Evolutionary conservation across 2,888 invertebrate genomes (phyloP), one percentile per base, ranked within the genome.

Genomic region (Pollenia griseotomentosa): DNA sequence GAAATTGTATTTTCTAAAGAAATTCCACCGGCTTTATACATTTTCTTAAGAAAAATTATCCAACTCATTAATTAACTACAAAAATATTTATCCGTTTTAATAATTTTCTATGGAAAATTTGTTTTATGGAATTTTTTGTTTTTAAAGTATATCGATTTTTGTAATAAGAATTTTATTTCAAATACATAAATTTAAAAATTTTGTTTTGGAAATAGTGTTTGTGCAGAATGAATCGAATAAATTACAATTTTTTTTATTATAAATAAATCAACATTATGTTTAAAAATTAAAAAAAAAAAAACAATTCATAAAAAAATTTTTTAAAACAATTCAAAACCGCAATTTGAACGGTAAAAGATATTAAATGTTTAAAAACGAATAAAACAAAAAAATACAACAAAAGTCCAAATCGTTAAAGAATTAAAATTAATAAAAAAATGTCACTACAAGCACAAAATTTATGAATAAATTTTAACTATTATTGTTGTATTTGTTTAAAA

Each of bases 301-400:
- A 23, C 42, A 57, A 57, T 71, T 71, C 71, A 57, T 23, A 23
- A 71, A 44, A 44, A 51, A 68, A 57, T 5, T 19, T n/a, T 40
- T 46, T 11, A 5, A 40, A 63, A 75, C 75, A 88, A 88, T 63
- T 78, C 71, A 74, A 85, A 89, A 83, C 88, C 89, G 89, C 89
- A 89, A 89, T 91, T 90, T 89, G 87, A 91, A 91, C 91, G 92
- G 92, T 91, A 92, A 90, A 90, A 89, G 89, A 90, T 75, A 53
- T 75, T 53, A 23, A 68, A 14, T 48, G 53, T 14, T 42, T 10
- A 53, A 63, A 59, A 71, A 14, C n/a, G 4, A n/a, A 71, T 2
- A 55, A 89, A 89, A 90, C 88, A 91, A 70, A 75, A 73, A 77
- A 33, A 33, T 33, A 1, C 33, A 33, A 71, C 46, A 19, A 70